A percentile compares a stretch with the other conserved stretches of the same genome.
phyloP scores from a whole-genome alignment of 2,797 vertebrate genomes.

The Geotria australis region DNA sequence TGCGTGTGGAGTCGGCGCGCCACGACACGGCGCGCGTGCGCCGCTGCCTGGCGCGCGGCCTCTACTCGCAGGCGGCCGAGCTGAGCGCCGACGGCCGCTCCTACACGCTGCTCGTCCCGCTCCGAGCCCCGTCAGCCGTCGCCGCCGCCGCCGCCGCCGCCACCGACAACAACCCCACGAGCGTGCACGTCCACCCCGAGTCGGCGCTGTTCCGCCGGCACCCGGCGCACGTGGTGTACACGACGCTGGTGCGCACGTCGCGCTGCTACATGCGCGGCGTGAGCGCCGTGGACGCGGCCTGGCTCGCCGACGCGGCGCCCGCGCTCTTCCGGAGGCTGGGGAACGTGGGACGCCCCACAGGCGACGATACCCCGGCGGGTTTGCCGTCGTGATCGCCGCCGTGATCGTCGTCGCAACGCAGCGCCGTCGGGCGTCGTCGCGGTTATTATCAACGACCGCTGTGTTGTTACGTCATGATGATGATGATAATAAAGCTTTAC shows the following conservation, averaged over 20 bases:
- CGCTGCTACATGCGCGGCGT: slow-evolving; percentile 84
- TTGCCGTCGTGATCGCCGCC: no score
- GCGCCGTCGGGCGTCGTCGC: no score
- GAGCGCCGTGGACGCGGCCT: slow-evolving; percentile 51
- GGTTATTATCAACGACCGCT: no score
- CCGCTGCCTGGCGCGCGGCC: slow-evolving; percentile 56
- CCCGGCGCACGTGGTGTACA: slow-evolving; percentile 57
- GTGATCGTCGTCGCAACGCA: no score
- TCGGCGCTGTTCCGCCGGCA: slow-evolving; percentile 69
- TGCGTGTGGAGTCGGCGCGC: slow-evolving; percentile 41
- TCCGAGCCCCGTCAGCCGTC: no score
- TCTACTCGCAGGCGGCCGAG: slow-evolving; percentile 59
- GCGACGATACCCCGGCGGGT: no score
- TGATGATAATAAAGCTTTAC: no score
- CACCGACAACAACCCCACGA: slow-evolving; percentile 27
- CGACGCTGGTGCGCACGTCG: slow-evolving; percentile 51
- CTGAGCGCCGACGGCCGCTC: slow-evolving; percentile 53
- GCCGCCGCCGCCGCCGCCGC: no score
- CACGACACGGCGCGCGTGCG: slow-evolving; percentile 26
- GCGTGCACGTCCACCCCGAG: slow-evolving; percentile 60
- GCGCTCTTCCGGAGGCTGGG: slow-evolving; percentile 33
- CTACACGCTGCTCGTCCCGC: slow-evolving; percentile 12
- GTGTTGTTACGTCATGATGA: no score
- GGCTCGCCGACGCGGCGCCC: slow-evolving; percentile 59
- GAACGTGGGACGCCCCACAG: no score